phyloP scores from a whole-genome alignment of 2,797 vertebrate species.

The Kryptolebias ocellatus region DNA sequence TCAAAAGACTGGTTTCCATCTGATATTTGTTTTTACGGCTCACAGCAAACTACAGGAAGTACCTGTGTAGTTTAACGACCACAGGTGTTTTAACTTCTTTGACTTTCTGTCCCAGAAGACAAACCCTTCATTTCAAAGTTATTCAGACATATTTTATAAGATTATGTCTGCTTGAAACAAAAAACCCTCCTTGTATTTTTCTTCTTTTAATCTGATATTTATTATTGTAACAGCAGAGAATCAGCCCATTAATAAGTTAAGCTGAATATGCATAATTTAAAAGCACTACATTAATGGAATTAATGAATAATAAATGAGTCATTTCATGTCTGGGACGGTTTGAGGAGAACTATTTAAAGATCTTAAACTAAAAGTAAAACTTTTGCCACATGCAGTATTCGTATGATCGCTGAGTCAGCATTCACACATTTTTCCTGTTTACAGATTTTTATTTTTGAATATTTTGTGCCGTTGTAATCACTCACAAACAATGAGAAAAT shows the following conservation, averaged over 20 bases:
- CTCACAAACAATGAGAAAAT: too few species aligned
- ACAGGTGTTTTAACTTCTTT: conserved; percentile 8
- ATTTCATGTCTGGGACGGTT: neutral
- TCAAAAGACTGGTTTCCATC: neutral
- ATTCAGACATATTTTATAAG: conserved; percentile 15
- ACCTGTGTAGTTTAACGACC: neutral
- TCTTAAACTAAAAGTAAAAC: conserved; percentile 28
- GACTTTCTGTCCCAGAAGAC: conserved; percentile 6
- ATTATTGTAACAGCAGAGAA: conserved; percentile 36
- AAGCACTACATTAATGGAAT: conserved; percentile 16
- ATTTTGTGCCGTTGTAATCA: too few species aligned
- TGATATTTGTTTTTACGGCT: neutral
- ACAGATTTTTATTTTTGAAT: too few species aligned
- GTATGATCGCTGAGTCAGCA: too few species aligned
- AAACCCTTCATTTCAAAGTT: conserved; percentile 4
- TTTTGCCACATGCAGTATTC: neutral
- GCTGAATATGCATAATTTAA: conserved; percentile 18
- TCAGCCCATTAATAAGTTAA: conserved; percentile 42
- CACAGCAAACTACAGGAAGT: neutral
- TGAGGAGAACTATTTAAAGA: conserved; percentile 1
- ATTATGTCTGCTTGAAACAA: conserved; percentile 8
- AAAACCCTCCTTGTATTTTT: conserved; percentile 12
- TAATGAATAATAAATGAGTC: conserved; percentile 20
- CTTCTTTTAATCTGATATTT: conserved; percentile 36
- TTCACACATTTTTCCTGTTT: too few species aligned